A percentile compares a stretch with the other conserved stretches of the same genome.
Conservation (phyloP, 2,888 invertebrate species). For the Encarsia formosa region DNA sequence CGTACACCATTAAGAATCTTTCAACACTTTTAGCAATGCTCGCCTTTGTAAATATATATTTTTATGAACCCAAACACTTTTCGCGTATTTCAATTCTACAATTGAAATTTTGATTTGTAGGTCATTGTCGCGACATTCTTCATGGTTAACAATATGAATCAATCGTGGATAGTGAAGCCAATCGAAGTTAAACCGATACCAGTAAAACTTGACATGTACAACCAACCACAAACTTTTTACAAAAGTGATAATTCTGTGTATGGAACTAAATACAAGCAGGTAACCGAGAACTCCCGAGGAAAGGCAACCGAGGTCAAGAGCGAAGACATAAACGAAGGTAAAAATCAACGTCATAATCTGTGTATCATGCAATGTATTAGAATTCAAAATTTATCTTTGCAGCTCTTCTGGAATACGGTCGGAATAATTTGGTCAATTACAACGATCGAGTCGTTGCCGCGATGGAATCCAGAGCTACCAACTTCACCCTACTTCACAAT, state of each 20-base stretch:
- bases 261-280: slow-evolving; percentile 31
- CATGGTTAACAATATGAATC: neutral
- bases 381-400: slow-evolving; percentile 10
- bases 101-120: neutral
- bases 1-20: neutral
- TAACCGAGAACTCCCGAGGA: neutral
- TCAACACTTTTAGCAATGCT: neutral
- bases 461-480: slow-evolving; percentile 45
- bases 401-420: slow-evolving; percentile 50
- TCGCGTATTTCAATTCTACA: no score
- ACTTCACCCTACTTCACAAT: no score
- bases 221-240: slow-evolving; percentile 39
- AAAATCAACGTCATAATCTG: neutral
- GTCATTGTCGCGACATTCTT: neutral
- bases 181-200: slow-evolving; percentile 26
- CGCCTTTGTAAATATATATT: neutral
- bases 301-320: neutral
- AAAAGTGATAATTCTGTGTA: slow-evolving; percentile 28
- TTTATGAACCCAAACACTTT: neutral
- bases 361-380: neutral
- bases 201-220: slow-evolving; percentile 45
- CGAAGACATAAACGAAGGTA: neutral
- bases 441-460: slow-evolving; percentile 54
- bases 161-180: neutral
- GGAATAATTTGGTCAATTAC: slow-evolving; percentile 48